Base-by-base conservation (phyloP, 1,140 invertebrate species). In the Lanistes nyassanus region DNA sequence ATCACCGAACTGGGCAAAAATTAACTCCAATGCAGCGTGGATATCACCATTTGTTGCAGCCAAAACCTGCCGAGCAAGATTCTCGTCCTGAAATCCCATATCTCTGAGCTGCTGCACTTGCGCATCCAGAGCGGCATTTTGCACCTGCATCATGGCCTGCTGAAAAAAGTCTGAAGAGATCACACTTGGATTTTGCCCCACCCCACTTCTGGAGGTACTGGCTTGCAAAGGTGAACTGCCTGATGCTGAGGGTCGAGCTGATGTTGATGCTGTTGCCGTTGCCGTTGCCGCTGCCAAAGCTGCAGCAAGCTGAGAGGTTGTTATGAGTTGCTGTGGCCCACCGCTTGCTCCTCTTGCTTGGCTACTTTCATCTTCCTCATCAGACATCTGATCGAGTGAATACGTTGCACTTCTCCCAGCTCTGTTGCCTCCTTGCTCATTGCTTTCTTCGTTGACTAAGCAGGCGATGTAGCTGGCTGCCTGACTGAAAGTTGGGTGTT, bases 1-100 rank as follows among this genome's bases (percentile, higher is more conserved):
- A 47, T 47, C 42, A 47, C 42, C 42, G 19, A 47, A 47, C 42
- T 47, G 42, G 42, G 42, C 90, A 85, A 90, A 91, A 64, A 91
- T 88, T 37, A 91, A 83, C 74, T 90, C 89, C 2, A 91, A 72
- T 29, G 90, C 90, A 51, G 88, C 88, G 58, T 90, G 88, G 13
- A 91, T 84, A 76, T 91, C 90, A 55, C 90, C 90, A 64, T 86
- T 88, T 34, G 90, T 90, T 9, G 88, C 89, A 69, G 89, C 82
- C 16, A 91, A 78, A 39, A 90, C 90, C 75, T 87, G 83, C 19
- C 88, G 79, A 64, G 89, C 90, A n/a, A 90, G 75, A 60, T 83
- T 87, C 66, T 91, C 90, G 83, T 91, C 89, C 70, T 85, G 86
- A n/a, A 91, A 90, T 11, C 90, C 90, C 87, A 91, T 88, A 42